These are phyloP conservation scores for Thalpophila matura DNA, from an alignment of 2,888 invertebrate species.

Conservation along the genomic window DNA sequence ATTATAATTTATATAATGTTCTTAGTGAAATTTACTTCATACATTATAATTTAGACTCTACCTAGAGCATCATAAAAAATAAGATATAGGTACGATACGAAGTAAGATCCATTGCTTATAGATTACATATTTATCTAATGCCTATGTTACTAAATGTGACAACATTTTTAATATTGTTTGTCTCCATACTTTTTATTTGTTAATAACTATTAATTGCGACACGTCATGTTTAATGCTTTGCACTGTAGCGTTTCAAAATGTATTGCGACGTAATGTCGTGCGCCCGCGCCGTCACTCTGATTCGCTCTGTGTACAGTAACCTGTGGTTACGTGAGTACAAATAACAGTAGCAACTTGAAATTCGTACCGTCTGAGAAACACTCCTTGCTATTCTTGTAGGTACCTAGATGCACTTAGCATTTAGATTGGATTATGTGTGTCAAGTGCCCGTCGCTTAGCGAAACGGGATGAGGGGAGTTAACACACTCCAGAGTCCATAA, in stretches of 20 bases:
- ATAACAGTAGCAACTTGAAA: constrained; percentile 65
- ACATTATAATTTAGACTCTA: too few species aligned
- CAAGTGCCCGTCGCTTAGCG: constrained; percentile 20
- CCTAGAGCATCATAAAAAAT: too few species aligned
- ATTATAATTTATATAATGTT: too few species aligned
- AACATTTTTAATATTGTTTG: not conserved
- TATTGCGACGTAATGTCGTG: constrained; percentile 42
- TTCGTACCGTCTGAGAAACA: constrained; percentile 63
- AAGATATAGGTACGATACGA: too few species aligned
- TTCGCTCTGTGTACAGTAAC: constrained; percentile 33
- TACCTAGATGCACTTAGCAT: constrained; percentile 61
- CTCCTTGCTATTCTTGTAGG: constrained; percentile 54
- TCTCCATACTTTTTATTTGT: not conserved
- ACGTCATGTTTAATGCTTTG: constrained; percentile 31
- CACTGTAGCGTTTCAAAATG: constrained; percentile 36
- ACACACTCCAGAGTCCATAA: constrained; percentile 4
- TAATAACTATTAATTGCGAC: constrained; percentile 23
- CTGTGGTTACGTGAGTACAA: constrained; percentile 60
- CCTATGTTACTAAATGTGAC: not conserved
- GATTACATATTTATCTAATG: too few species aligned
- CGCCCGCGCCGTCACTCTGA: constrained; percentile 19
- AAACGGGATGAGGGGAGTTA: constrained; percentile 36
- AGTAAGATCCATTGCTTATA: too few species aligned
- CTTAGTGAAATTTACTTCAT: too few species aligned
- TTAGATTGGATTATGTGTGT: constrained; percentile 48